These are phyloP conservation scores for Rhagonycha fulva DNA, from an alignment of 2,888 invertebrate genomes.

Conservation along the genomic window DNA sequence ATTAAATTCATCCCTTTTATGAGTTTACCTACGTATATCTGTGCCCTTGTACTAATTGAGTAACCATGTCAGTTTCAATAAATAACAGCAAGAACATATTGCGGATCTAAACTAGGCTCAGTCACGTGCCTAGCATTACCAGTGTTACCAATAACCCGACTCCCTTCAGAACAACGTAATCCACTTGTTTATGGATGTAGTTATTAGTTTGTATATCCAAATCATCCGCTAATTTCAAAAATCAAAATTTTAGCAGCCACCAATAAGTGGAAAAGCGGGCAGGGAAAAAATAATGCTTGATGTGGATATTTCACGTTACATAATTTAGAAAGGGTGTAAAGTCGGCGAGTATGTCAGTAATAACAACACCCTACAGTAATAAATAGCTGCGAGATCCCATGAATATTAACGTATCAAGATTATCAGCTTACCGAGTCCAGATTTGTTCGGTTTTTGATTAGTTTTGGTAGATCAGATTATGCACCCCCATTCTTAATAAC, in stretches of 20 bases:
- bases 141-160: constrained; percentile 41
- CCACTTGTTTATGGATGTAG: constrained; percentile 41
- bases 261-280: background rate
- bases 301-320: background rate
- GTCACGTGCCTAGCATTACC: constrained; percentile 51
- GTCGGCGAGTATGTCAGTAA: constrained; percentile 15
- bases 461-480: constrained; percentile 42
- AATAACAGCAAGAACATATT: constrained; percentile 50
- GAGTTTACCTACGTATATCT: background rate
- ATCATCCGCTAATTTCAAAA: background rate
- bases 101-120: constrained; percentile 45
- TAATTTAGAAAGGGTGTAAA: constrained; percentile 20
- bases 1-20: constrained; percentile 1
- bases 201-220: constrained; percentile 37
- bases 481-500: constrained; percentile 37
- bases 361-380: constrained; percentile 31
- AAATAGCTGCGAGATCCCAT: constrained; percentile 35
- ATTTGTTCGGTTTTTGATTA: constrained; percentile 42
- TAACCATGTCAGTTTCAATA: constrained; percentile 51
- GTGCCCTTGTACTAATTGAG: constrained; percentile 45
- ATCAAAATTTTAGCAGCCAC: background rate
- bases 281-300: background rate
- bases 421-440: constrained; percentile 33
- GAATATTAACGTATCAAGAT: constrained; percentile 39
- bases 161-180: constrained; percentile 40